Base-by-base conservation (phyloP, 2,113 vertebrate species). In the Bufo gargarizans region DNA sequence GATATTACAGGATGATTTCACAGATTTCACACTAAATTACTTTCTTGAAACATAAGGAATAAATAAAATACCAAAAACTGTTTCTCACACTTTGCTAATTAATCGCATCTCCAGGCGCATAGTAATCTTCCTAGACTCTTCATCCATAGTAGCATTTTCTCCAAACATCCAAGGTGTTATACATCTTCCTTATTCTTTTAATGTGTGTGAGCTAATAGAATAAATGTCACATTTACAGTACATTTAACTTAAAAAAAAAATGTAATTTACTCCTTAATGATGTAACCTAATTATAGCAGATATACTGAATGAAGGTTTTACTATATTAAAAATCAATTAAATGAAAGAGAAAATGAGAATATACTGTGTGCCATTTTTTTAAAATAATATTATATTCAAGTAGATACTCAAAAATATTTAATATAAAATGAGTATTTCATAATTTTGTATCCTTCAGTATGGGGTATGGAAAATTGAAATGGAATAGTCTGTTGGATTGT, bases 21-120 rank as follows among this genome's bases (percentile, higher is more conserved):
- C 86, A 81, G 55, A 43, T 69, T 81, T 33, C 45, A n/a, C n/a
- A 53, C 17, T 77, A 63, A 63, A 77, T 65, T 11, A n/a, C 16
- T 77, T 45, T 47, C 14, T 45, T 45, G 55, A 77, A 59, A 77
- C 49, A 47, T 22, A 47, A 50, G 47, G n/a, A 89, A 65, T 67
- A 89, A 63, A 88, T 63, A 77, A 71, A n/a, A 84, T 84, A 55
- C 50, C 12, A 16, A 77, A 84, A 84, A 6, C 22, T 56, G 61
- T 69, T 77, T 22, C 63, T 89, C 82, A 71, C 81, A 89, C 81
- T 67, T 84, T 84, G 49, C 59, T 84, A 89, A 89, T 78, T 89
- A 76, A 84, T 89, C 71, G 33, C 69, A 76, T 65, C 67, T 76
- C 43, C 58, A 67, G 72, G 61, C 61, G 16, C 45, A 65, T 17